Conservation (phyloP, 1,140 invertebrate genomes). For the Babylonia areolata region DNA sequence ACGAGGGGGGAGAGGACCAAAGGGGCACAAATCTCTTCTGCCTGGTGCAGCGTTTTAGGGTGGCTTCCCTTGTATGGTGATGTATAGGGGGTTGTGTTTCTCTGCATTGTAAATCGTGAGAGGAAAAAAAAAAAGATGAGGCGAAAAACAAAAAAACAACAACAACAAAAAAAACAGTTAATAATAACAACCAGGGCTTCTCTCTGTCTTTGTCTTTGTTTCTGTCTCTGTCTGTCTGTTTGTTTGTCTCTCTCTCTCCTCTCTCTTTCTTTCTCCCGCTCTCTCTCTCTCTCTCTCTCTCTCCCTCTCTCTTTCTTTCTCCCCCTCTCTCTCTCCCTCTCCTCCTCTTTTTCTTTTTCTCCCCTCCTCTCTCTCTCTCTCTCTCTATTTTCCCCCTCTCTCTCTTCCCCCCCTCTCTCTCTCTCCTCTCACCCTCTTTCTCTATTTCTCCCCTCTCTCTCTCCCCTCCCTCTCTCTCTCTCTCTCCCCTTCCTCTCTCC, state of each 20-base stretch:
- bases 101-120: not conserved
- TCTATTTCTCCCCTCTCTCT: too few relatives aligned
- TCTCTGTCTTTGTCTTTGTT: not conserved
- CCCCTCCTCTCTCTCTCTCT: not conserved
- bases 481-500: too few relatives aligned
- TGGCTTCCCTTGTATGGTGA: too few relatives aligned
- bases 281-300: slow-evolving; percentile 6
- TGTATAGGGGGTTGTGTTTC: not conserved
- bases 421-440: too few relatives aligned
- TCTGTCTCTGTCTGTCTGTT: not conserved
- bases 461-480: too few relatives aligned
- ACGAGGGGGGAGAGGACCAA: too few relatives aligned
- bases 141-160: too few relatives aligned
- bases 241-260: not conserved
- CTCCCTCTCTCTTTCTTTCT: not conserved
- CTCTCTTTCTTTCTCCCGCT: not conserved
- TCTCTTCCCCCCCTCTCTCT: not conserved
- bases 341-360: not conserved
- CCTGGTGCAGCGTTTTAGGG: too few relatives aligned
- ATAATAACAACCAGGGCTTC: not conserved
- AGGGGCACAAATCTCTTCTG: too few relatives aligned
- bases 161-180: too few relatives aligned
- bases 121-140: too few relatives aligned
- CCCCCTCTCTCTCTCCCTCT: not conserved
- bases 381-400: not conserved